A percentile compares a stretch with the other conserved stretches of the same genome.
phyloP scores from a whole-genome alignment of 1,140 invertebrate genomes.

The Tenebrio molitor region DNA sequence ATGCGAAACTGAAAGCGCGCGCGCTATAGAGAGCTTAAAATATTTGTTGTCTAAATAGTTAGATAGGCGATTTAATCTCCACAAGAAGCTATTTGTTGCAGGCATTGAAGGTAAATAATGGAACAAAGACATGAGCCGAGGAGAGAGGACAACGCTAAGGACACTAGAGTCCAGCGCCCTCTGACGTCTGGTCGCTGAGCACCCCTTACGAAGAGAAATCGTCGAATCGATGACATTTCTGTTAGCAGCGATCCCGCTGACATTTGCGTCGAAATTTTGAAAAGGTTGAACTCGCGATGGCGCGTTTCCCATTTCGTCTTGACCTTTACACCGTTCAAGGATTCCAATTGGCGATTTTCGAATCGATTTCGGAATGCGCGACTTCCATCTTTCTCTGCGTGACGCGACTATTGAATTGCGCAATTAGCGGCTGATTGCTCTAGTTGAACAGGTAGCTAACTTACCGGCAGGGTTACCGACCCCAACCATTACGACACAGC shows the following conservation, averaged over 20 bases:
- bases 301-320: neutral
- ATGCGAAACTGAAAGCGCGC: too few species aligned
- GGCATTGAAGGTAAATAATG: constrained; percentile 9
- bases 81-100: constrained; percentile 6
- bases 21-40: constrained; percentile 16
- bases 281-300: neutral
- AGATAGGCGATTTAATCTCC: constrained; percentile 21
- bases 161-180: too few species aligned
- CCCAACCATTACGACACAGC: constrained; percentile 33
- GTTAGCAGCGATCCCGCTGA: neutral
- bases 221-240: neutral
- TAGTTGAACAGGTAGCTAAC: constrained; percentile 49
- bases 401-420: constrained; percentile 49
- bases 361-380: too few species aligned
- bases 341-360: too few species aligned
- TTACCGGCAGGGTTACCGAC: constrained; percentile 47
- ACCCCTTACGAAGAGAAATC: neutral
- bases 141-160: neutral
- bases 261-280: neutral
- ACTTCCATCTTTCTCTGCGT: constrained; percentile 16
- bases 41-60: constrained; percentile 18
- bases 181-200: too few species aligned
- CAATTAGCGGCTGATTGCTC: constrained; percentile 50
- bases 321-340: constrained; percentile 10
- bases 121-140: neutral